phyloP scores from a whole-genome alignment of 2,888 invertebrate genomes.

The Papilio gigon region DNA sequence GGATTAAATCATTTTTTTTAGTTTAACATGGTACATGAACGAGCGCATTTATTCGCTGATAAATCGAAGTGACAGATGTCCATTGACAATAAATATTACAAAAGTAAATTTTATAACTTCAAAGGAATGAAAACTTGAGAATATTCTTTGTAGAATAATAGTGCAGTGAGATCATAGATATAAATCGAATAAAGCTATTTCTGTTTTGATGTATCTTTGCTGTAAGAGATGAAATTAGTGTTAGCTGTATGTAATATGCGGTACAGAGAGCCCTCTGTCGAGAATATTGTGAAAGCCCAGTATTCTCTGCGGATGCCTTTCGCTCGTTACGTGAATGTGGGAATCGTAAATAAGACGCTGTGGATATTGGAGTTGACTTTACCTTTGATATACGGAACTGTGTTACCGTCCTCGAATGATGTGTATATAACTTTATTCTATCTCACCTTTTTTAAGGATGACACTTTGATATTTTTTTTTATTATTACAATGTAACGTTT shows the following conservation, averaged over 20 bases:
- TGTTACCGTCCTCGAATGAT: too few species aligned
- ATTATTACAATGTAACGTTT: too few species aligned
- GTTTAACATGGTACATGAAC: too few species aligned
- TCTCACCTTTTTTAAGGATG: too few species aligned
- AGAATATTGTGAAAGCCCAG: conserved; percentile 21
- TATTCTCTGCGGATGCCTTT: conserved; percentile 32
- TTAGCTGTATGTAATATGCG: conserved; percentile 31
- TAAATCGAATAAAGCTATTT: conserved; percentile 34
- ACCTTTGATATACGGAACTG: conserved; percentile 17
- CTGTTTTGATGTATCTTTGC: conserved; percentile 24
- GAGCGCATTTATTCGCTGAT: too few species aligned
- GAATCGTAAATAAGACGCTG: background rate
- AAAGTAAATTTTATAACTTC: background rate
- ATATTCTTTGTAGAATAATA: background rate
- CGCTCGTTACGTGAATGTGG: conserved; percentile 30
- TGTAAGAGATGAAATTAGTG: conserved; percentile 32
- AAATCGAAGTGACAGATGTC: too few species aligned
- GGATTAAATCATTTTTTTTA: too few species aligned
- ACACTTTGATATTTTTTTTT: too few species aligned
- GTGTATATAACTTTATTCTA: too few species aligned
- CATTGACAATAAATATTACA: too few species aligned
- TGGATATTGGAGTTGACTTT: conserved; percentile 22
- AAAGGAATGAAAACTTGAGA: background rate
- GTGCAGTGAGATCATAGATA: too few species aligned
- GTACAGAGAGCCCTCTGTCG: conserved; percentile 1